Evolutionary conservation across 2,888 invertebrate species (phyloP), one percentile per base, ranked within the genome.

Genomic region (Julus scanicus): DNA sequence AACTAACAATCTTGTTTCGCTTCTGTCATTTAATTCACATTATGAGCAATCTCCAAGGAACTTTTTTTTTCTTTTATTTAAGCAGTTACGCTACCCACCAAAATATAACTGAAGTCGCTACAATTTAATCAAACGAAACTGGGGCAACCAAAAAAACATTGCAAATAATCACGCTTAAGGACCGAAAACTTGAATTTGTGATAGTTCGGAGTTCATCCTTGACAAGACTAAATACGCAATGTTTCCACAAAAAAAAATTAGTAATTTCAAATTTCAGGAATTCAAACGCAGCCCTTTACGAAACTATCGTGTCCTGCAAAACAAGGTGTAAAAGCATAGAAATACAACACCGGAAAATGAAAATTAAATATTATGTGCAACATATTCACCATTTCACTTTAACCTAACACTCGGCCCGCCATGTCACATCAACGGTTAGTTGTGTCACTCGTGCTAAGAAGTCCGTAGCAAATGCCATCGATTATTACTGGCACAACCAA

Each of bases 41-140:
- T 63, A 63, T 63, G 63, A 63, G 63, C 63, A 63, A 63, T 63
- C 63, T 63, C 63, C 53, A n/a, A 63, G 63, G 63, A 63, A 63
- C 63, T 63, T 63, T 63, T 53, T 15, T 53, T 29, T 13, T 49
- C 49, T 17, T 17, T 53, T 53, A 17, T 53, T 63, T n/a, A 63
- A 63, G 63, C 20, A 63, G 8, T 63, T 63, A n/a, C 6, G 20
- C 63, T 4, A 1, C 5, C 8, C n/a, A 63, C n/a, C 63, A 63
- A 63, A 63, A n/a, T 63, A n/a, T 9, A 63, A 20, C 63, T 8
- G 63, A 63, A 63, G 63, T n/a, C 63, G 4, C 20, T n/a, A 63
- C 17, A 17, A 20, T 8, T 63, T 17, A 53, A 44, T 44, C 0
- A 44, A 44, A 44, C 44, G 44, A 44, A 8, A 44, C 44, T 44